Base-by-base conservation (phyloP, 2,113 vertebrate species). In the Fregata magnificens region DNA sequence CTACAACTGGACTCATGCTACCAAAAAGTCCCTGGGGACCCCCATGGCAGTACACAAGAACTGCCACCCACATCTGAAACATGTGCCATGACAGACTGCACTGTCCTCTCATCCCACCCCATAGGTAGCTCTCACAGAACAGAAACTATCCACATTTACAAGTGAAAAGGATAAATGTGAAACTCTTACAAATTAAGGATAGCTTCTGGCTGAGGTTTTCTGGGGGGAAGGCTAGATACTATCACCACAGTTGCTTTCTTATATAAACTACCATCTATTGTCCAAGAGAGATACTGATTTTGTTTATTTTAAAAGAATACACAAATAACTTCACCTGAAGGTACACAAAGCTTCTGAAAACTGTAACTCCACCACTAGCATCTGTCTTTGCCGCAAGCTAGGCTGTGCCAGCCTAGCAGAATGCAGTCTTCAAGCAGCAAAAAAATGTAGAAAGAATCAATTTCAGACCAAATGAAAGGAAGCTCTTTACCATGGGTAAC, bases 101-200 rank as follows among this genome's bases (percentile, higher is more conserved):
- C 26, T 34, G 16, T 16, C 38, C 38, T 52, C 55, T 62, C 22
- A 36, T 53, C 32, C 15, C 22, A 21, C 17, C 24, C 18, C 11
- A 20, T 2, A 34, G 0, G 0, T 4, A 61, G 50, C 7, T 8
- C 11, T 5, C 31, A 13, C 26, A 44, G 52, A 61, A 47, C 26
- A 59, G 40, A 61, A 86, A 61, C 10, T 42, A 49, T 31, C 36
- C 26, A 26, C 11, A 14, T 49, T 34, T 61, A 10, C 53, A 82
- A 78, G 11, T 5, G 1, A 71, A 78, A 61, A 50, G 1, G 12
- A 34, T 42, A 77, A 66, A 49, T 4, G 11, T 31, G 56, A 61
- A 67, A 56, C 13, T 26, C 18, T 59, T 86, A 24, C 7, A 50
- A 56, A 40, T 24, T 52, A 82, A 55, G 9, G 26, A 20, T 8